These are phyloP conservation scores for Silurus meridionalis DNA, from an alignment of 2,113 vertebrate genomes.

Conservation along the genomic window DNA sequence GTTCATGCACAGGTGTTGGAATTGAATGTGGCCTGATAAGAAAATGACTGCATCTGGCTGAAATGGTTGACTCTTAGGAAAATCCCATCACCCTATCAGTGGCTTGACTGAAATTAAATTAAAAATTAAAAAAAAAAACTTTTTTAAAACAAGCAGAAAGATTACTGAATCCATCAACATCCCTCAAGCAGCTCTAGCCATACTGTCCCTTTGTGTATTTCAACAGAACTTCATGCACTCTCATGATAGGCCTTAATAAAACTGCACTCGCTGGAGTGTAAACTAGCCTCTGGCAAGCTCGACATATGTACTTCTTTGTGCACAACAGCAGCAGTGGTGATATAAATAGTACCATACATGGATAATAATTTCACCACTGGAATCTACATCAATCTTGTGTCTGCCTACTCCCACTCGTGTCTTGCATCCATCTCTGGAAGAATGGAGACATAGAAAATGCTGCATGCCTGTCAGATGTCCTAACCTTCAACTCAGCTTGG, in stretches of 20 bases:
- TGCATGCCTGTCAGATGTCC: conserved; percentile 15
- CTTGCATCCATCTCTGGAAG: conserved; percentile 27
- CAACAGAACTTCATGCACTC: conserved; percentile 12
- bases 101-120: not conserved
- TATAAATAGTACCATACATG: conserved; percentile 54
- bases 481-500: not conserved
- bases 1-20: not conserved
- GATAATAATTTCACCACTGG: conserved; percentile 52
- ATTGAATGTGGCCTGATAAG: not conserved
- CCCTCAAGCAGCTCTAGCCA: not conserved
- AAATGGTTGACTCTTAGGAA: not conserved
- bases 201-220: not conserved
- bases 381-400: conserved; percentile 35
- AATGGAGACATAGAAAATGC: conserved; percentile 31
- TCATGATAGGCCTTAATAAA: conserved; percentile 38
- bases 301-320: conserved; percentile 44
- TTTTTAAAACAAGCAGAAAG: not conserved
- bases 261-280: conserved; percentile 38
- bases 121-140: not conserved
- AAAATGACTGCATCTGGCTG: not conserved
- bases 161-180: not conserved
- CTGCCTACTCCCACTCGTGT: conserved; percentile 15
- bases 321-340: conserved; percentile 28
- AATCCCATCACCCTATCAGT: not conserved
- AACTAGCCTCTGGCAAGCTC: conserved; percentile 39